Evolutionary conservation across 92 coral and sea anemone species (phyloP), one percentile per base, ranked within the genome.

Genomic region (Metridium senile): DNA sequence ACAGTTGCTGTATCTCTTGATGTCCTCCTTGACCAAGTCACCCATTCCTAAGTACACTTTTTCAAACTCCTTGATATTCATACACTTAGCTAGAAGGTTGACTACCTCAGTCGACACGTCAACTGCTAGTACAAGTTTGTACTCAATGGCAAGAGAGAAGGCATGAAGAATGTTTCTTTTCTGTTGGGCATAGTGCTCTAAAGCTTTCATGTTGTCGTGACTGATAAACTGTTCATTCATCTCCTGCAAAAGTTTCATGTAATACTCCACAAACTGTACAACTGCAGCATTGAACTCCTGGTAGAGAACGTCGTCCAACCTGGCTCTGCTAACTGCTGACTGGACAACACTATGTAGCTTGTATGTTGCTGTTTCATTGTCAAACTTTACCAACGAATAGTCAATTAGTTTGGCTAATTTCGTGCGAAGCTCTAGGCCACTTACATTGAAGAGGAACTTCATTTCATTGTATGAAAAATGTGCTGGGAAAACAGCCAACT

Each of bases 301-400:
- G 6, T 68, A 63, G 1, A 80, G 29, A 11, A 47, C 58, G 6
- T 22, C 28, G 16, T 79, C 90, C 7, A 71, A 69, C 19, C 52
- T 66, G 11, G 84, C 57, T 25, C 79, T 68, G 59, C 78, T 85
- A 47, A 93, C 80, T 21, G 80, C 87, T 16, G 90, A 75, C 58
- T 88, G 97, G 11, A 91, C 79, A 27, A 87, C 71, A 54, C 83
- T 93, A 76, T 91, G 97, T 28, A 91, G 72, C 61, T 89, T 84
- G 87, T 91, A 91, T 27, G 65, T 52, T 28, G 33, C 58, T 27
- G 27, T 58, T n/a, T 74, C 76, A 0, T n/a, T 29, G 65, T 85
- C 97, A 62, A 34, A 39, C 34, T 88, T 77, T 58, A 91, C 56
- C 33, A 91, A 82, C 25, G 97, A 76, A 66, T 85, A 86, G 13